Evolutionary conservation across 2,888 invertebrate genomes (phyloP).

Genomic region (Leucophenga maculata): DNA sequence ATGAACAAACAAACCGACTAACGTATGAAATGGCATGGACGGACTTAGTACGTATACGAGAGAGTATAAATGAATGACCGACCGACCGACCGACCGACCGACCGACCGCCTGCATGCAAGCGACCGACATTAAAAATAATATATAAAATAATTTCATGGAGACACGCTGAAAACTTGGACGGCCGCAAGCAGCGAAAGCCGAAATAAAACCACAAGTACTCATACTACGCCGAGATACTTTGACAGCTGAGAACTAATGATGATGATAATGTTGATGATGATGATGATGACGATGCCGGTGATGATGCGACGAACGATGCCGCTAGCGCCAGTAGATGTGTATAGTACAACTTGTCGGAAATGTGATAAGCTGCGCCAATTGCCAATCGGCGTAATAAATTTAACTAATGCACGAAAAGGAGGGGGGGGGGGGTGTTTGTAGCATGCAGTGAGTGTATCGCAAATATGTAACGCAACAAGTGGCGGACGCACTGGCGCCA

Average conservation of each 20-base stretch:
- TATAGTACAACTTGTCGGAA: constrained; percentile 47
- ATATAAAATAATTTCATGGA: no score
- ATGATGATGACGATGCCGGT: not conserved
- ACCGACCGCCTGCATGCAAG: not conserved
- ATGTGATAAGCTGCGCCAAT: constrained; percentile 41
- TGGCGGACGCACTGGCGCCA: constrained; percentile 6
- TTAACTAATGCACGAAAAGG: not conserved
- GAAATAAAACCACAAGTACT: not conserved
- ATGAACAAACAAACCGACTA: not conserved
- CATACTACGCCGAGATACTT: not conserved
- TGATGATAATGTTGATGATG: not conserved
- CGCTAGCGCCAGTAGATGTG: constrained; percentile 21
- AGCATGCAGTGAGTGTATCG: not conserved
- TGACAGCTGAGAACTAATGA: not conserved
- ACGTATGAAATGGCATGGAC: not conserved
- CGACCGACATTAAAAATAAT: no score
- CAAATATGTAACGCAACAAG: constrained; percentile 14
- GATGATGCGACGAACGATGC: not conserved
- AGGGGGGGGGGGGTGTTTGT: no score
- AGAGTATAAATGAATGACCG: not conserved
- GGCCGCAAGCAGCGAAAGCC: no score
- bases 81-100: not conserved
- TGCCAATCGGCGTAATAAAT: constrained; percentile 7
- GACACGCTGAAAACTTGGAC: no score
- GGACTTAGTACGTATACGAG: not conserved